Evolutionary conservation across 1,140 invertebrate species (phyloP).

Genomic region (Notospermus geniculatus): DNA sequence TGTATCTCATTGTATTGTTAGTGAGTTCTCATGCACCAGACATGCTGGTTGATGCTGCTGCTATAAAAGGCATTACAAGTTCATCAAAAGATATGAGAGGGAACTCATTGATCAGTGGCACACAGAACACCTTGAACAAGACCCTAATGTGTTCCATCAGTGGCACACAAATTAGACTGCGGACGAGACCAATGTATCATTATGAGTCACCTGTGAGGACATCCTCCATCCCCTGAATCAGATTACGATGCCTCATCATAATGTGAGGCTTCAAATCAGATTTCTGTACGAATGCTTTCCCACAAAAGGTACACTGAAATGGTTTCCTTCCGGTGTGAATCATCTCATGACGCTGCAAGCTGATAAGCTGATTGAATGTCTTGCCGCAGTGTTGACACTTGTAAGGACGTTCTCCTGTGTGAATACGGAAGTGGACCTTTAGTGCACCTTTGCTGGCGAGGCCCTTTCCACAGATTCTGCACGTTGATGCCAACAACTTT

Average conservation of each 20-base stretch:
- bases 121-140: too few relatives aligned
- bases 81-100: too few relatives aligned
- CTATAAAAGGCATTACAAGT: too few relatives aligned
- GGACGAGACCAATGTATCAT: too few relatives aligned
- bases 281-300: conserved; percentile 86
- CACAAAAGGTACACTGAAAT: conserved; percentile 31
- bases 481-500: conserved; percentile 6
- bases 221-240: too few relatives aligned
- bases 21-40: too few relatives aligned
- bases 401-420: conserved; percentile 73
- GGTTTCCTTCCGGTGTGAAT: conserved; percentile 65
- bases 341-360: conserved; percentile 71
- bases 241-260: background rate
- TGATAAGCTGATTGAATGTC: conserved; percentile 83
- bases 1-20: too few relatives aligned
- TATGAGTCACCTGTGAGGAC: too few relatives aligned
- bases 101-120: too few relatives aligned
- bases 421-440: conserved; percentile 63
- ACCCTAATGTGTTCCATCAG: too few relatives aligned
- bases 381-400: conserved; percentile 74
- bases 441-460: conserved; percentile 65
- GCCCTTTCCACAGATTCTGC: conserved; percentile 61
- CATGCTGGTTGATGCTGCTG: too few relatives aligned
- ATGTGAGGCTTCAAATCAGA: conserved; percentile 77
- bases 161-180: too few relatives aligned